phyloP scores from a whole-genome alignment of 92 coral and sea anemone species.

The Montipora capitata region DNA sequence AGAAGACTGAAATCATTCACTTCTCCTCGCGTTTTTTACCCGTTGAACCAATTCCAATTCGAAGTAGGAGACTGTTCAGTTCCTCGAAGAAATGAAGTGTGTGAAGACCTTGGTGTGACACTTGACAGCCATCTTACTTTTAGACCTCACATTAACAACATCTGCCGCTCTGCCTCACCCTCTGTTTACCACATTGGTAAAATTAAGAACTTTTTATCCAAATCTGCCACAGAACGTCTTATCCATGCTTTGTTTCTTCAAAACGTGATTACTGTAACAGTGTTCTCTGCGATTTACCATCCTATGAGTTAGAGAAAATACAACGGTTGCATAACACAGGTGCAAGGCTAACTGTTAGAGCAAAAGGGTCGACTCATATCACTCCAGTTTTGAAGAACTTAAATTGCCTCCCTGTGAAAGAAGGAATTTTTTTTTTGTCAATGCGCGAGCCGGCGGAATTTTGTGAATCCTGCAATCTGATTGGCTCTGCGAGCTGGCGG shows the following conservation, averaged over 20 bases:
- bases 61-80: too few relatives aligned
- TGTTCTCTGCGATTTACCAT: background rate
- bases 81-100: background rate
- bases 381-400: background rate
- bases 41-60: too few relatives aligned
- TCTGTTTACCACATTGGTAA: background rate
- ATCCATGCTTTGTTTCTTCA: conserved; percentile 2
- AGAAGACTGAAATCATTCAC: too few relatives aligned
- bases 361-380: background rate
- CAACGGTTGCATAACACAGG: background rate
- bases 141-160: background rate
- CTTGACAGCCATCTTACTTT: conserved; percentile 1
- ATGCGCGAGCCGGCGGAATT: too few relatives aligned
- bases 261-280: background rate
- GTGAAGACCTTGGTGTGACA: background rate
- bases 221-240: background rate
- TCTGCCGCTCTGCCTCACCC: background rate
- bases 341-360: background rate
- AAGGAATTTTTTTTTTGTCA: background rate
- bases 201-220: background rate
- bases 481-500: too few relatives aligned
- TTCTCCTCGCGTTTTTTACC: too few relatives aligned
- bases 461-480: too few relatives aligned
- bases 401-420: background rate
- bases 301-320: conserved; percentile 8